Evolutionary conservation across 2,888 invertebrate genomes (phyloP).

Genomic region (Xiphydria camelus): DNA sequence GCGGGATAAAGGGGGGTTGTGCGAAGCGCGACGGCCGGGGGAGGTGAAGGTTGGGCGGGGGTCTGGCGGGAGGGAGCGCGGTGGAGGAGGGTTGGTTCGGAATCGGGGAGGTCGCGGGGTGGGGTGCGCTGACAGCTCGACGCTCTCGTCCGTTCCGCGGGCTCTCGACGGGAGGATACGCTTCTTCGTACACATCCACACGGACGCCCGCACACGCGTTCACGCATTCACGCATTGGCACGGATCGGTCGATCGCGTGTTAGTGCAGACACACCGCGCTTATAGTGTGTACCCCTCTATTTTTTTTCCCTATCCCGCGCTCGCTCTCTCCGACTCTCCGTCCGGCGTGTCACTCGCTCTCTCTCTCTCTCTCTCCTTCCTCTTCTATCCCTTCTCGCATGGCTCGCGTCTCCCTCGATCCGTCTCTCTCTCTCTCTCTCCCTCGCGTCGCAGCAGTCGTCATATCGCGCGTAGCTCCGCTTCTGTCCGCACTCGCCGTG

Average conservation of each 20-base stretch:
- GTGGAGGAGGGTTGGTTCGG: conserved; percentile 37
- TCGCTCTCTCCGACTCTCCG: conserved; percentile 16
- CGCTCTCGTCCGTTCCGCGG: conserved; percentile 50
- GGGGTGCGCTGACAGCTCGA: conserved; percentile 58
- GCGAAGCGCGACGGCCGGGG: neutral
- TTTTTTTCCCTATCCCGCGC: neutral
- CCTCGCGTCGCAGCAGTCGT: conserved; percentile 45
- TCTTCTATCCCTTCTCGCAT: conserved; percentile 20
- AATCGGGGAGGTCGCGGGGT: conserved; percentile 14
- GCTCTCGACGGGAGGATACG: conserved; percentile 54
- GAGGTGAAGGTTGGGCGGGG: neutral
- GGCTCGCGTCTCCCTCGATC: too few relatives aligned
- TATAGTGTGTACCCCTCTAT: conserved; percentile 6
- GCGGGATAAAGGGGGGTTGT: neutral
- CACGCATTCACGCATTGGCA: conserved; percentile 27
- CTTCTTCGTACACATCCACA: conserved; percentile 54
- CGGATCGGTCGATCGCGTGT: conserved; percentile 14
- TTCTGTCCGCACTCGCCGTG: conserved; percentile 53
- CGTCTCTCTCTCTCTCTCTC: conserved; percentile 22
- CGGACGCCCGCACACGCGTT: conserved; percentile 22
- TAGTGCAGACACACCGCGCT: conserved; percentile 8
- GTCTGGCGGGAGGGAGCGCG: conserved; percentile 2
- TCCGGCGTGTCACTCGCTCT: conserved; percentile 14
- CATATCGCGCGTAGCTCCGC: conserved; percentile 53
- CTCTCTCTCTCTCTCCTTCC: conserved; percentile 22